A percentile compares a stretch with the other conserved stretches of the same genome.
These are phyloP conservation scores for Eledone cirrhosa DNA, from an alignment of 2,888 invertebrate species.

Conservation along the genomic window DNA sequence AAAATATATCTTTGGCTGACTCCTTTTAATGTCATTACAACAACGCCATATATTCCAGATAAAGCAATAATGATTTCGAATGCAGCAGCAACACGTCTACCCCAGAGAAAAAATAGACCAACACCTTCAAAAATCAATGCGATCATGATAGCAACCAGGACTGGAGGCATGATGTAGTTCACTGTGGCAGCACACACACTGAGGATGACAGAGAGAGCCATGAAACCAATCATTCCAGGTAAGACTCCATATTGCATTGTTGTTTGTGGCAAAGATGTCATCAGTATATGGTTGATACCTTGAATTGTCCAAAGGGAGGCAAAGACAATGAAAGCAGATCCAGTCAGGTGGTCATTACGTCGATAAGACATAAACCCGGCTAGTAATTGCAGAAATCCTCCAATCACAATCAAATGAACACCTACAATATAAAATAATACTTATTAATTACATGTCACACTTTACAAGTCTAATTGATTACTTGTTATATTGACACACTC, in stretches of 20 bases:
- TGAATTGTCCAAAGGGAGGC: constrained; percentile 46
- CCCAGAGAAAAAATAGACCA: constrained; percentile 46
- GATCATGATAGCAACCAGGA: constrained; percentile 44
- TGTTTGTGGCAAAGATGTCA: constrained; percentile 29
- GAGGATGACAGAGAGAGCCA: constrained; percentile 43
- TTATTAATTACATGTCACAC: no score
- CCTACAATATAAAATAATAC: constrained; percentile 37
- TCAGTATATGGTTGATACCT: constrained; percentile 43
- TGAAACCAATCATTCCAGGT: constrained; percentile 45
- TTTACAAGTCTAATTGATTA: no score
- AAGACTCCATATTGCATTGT: constrained; percentile 39
- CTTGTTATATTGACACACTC: no score
- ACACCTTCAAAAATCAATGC: constrained; percentile 48
- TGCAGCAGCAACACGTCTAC: constrained; percentile 45
- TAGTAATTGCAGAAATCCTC: constrained; percentile 46
- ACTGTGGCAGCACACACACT: constrained; percentile 47
- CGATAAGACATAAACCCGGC: constrained; percentile 46
- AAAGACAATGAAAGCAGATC: constrained; percentile 48
- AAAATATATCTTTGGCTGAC: constrained; percentile 50
- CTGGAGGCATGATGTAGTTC: constrained; percentile 51
- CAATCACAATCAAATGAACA: constrained; percentile 45
- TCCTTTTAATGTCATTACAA: constrained; percentile 51
- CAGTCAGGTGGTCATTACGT: constrained; percentile 48
- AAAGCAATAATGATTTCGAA: constrained; percentile 49
- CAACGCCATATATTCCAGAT: constrained; percentile 45